phyloP scores from a whole-genome alignment of 2,888 invertebrate species.

The Odontothrips loti region DNA sequence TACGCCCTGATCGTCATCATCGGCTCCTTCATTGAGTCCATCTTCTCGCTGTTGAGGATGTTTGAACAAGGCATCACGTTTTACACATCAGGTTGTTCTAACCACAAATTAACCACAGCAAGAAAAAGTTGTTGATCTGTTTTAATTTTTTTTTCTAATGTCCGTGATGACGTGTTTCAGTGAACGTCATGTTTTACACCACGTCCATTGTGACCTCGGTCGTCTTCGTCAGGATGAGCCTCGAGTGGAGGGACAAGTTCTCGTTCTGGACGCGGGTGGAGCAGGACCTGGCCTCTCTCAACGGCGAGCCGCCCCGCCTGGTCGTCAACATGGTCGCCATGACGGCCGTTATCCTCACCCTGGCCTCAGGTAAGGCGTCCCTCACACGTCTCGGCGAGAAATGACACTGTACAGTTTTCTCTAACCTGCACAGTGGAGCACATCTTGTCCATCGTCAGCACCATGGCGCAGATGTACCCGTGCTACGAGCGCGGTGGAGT shows the following conservation, averaged over 20 bases:
- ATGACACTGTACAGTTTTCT: too few species aligned
- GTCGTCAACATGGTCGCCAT: slow-evolving; percentile 28
- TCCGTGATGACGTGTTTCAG: slow-evolving; percentile 22
- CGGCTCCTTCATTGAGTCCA: slow-evolving; percentile 28
- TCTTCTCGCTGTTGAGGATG: slow-evolving; percentile 29
- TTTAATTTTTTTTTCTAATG: too few species aligned
- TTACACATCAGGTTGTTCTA: slow-evolving; percentile 30
- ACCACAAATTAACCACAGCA: not conserved
- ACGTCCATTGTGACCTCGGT: slow-evolving; percentile 31
- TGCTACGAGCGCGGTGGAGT: slow-evolving; percentile 44
- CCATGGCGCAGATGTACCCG: slow-evolving; percentile 50
- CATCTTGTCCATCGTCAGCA: slow-evolving; percentile 56
- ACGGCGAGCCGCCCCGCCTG: slow-evolving; percentile 30
- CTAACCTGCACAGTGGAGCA: slow-evolving; percentile 54
- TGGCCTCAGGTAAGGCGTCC: not conserved
- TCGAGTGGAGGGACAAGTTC: slow-evolving; percentile 30
- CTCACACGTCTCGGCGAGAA: too few species aligned
- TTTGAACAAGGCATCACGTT: slow-evolving; percentile 29
- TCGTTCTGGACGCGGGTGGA: not conserved
- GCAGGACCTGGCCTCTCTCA: not conserved
- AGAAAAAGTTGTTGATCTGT: too few species aligned
- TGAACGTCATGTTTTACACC: slow-evolving; percentile 35
- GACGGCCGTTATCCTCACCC: not conserved
- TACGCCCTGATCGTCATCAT: slow-evolving; percentile 27
- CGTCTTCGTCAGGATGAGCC: slow-evolving; percentile 34